Percentiles rank a stretch among this genome's conserved stretches.
Conservation (phyloP, 2,888 invertebrate species). For the Polyommatus iphigenia region DNA sequence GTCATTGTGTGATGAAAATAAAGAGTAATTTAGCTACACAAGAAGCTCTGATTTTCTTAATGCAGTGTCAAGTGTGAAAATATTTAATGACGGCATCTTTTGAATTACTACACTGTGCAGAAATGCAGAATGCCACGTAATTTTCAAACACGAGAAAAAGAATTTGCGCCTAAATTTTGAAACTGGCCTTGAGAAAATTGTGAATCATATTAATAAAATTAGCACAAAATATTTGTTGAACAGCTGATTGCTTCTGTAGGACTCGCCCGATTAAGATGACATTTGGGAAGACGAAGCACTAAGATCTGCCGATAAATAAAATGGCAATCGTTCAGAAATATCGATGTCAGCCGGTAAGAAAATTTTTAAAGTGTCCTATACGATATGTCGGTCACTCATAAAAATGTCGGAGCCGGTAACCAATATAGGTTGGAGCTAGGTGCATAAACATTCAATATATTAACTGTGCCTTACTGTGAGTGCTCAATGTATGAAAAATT, state of each 20-base stretch:
- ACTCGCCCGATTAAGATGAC: constrained; percentile 8
- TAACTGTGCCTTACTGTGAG: too few relatives aligned
- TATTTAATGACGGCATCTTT: too few relatives aligned
- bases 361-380: neutral
- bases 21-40: too few relatives aligned
- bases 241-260: constrained; percentile 3
- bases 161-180: neutral
- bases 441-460: too few relatives aligned
- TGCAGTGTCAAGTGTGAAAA: too few relatives aligned
- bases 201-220: neutral
- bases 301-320: constrained; percentile 3
- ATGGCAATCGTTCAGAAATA: constrained; percentile 44
- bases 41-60: too few relatives aligned
- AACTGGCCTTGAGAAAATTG: neutral
- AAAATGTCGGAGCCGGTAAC: neutral
- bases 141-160: neutral
- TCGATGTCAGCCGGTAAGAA: constrained; percentile 33
- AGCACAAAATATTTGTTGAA: constrained; percentile 39
- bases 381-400: neutral
- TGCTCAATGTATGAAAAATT: too few relatives aligned
- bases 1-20: too few relatives aligned
- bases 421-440: neutral
- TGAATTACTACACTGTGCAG: too few relatives aligned
- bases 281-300: constrained; percentile 18
- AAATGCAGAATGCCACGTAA: too few relatives aligned